phyloP scores from a whole-genome alignment of 2,888 invertebrate species.

The Megaustenia siamemsis region DNA sequence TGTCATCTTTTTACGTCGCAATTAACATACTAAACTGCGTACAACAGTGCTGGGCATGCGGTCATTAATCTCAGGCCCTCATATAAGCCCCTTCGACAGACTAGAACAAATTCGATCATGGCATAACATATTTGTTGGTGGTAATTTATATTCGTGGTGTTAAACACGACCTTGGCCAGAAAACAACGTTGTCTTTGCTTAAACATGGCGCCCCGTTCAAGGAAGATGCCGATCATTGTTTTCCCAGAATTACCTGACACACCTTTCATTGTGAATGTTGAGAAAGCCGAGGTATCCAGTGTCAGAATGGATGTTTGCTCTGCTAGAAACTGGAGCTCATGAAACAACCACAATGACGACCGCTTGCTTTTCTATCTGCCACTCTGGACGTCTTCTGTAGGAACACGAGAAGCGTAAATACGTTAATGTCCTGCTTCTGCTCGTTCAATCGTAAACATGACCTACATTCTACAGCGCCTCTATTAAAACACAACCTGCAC shows the following conservation, averaged over 20 bases:
- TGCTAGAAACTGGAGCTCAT: not conserved
- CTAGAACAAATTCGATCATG: no score
- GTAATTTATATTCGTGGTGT: no score
- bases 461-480: not conserved
- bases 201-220: no score
- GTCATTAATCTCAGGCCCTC: no score
- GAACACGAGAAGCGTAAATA: not conserved
- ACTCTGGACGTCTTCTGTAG: not conserved
- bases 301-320: not conserved
- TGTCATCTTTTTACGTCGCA: no score
- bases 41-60: no score
- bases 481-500: not conserved
- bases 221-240: not conserved
- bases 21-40: no score
- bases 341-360: conserved; percentile 21
- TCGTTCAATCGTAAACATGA: not conserved
- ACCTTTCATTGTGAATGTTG: not conserved
- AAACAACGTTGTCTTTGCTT: no score
- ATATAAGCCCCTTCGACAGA: no score
- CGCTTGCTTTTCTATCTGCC: not conserved
- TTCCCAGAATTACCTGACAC: not conserved
- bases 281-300: not conserved
- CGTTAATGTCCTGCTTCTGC: not conserved
- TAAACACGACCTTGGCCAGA: no score
- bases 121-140: no score